These are phyloP conservation scores for Ridgeia piscesae DNA, from an alignment of 1,140 invertebrate species.

Conservation along the genomic window DNA sequence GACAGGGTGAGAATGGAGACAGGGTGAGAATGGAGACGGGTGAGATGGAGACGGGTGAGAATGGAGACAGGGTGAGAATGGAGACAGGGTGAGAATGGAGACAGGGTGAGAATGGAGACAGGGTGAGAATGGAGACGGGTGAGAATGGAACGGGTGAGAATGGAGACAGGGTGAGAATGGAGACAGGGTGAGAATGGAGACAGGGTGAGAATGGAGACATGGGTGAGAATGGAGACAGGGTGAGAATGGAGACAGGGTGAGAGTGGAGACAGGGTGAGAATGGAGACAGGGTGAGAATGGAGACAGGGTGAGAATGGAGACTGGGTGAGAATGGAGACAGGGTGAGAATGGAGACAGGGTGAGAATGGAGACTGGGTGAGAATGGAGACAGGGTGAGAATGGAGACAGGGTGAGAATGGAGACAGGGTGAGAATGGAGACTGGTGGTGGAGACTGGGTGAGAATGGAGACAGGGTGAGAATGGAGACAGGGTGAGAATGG, in stretches of 20 bases:
- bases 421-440: slow-evolving; percentile 88
- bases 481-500: slow-evolving; percentile 83
- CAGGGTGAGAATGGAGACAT: slow-evolving; percentile 88
- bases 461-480: slow-evolving; percentile 84
- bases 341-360: background rate
- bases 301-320: slow-evolving; percentile 87
- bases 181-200: too few relatives aligned
- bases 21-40: slow-evolving; percentile 88
- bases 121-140: slow-evolving; percentile 84
- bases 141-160: slow-evolving; percentile 72
- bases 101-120: slow-evolving; percentile 88
- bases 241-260: slow-evolving; percentile 77
- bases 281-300: slow-evolving; percentile 86
- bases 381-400: slow-evolving; percentile 87
- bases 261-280: background rate
- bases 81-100: background rate
- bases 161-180: background rate
- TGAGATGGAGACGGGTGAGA: slow-evolving; percentile 89
- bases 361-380: too few relatives aligned
- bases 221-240: slow-evolving; percentile 86
- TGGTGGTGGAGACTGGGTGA: slow-evolving; percentile 26
- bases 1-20: background rate
- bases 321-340: slow-evolving; percentile 84
- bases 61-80: slow-evolving; percentile 66
- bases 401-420: slow-evolving; percentile 86